Evolutionary conservation across 2,888 invertebrate genomes (phyloP).

Genomic region (Mythimna ferrago): DNA sequence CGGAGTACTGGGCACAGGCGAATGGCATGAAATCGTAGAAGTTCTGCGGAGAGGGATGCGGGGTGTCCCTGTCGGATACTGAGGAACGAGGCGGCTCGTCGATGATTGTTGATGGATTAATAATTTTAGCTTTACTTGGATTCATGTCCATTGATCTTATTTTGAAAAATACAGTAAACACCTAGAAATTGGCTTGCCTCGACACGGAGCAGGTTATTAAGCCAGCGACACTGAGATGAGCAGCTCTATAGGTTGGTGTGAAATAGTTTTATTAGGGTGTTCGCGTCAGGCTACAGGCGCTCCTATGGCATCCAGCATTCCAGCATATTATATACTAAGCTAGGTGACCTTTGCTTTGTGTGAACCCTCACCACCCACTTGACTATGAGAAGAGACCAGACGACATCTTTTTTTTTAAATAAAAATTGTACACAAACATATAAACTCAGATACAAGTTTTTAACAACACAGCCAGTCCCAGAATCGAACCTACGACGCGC

Average conservation of each 20-base stretch:
- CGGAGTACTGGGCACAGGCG: background rate
- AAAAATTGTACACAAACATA: too few species aligned
- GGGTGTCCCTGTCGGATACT: background rate
- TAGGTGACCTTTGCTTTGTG: too few species aligned
- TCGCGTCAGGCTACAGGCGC: background rate
- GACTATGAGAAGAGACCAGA: too few species aligned
- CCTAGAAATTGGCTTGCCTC: background rate
- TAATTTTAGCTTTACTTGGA: conserved; percentile 1
- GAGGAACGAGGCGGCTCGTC: background rate
- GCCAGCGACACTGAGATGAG: background rate
- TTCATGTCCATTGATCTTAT: background rate
- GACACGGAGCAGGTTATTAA: background rate
- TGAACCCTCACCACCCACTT: too few species aligned
- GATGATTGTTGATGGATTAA: background rate
- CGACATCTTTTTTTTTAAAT: too few species aligned
- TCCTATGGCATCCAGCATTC: background rate
- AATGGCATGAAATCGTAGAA: background rate
- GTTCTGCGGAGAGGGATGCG: background rate
- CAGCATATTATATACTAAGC: too few species aligned
- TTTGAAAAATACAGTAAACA: background rate
- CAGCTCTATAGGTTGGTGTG: too few species aligned
- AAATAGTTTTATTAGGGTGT: background rate
- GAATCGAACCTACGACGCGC: too few species aligned
- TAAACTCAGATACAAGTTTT: too few species aligned
- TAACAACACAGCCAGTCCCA: too few species aligned